phyloP scores from a whole-genome alignment of 2,797 vertebrate species.

The Melanotaenia nigrans region DNA sequence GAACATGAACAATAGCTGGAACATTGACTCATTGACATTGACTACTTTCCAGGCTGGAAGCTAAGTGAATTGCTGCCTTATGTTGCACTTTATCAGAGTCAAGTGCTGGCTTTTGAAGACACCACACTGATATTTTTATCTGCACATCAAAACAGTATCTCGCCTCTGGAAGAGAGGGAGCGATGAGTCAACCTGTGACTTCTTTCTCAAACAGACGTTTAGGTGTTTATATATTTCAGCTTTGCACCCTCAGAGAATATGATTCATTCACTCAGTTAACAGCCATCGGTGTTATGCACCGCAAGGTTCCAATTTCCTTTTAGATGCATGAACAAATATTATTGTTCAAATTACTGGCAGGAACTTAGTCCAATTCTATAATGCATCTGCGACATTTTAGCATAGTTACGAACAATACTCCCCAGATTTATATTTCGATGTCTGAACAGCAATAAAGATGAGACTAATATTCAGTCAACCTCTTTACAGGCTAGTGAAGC shows the following conservation, averaged over 20 bases:
- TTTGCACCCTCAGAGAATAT: conserved; percentile 37
- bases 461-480: no score
- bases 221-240: conserved; percentile 29
- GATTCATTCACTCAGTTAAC: conserved; percentile 52
- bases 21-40: conserved; percentile 45
- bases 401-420: background rate
- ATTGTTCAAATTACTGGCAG: conserved; percentile 11
- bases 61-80: conserved; percentile 51
- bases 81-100: conserved; percentile 48
- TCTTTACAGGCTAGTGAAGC: background rate
- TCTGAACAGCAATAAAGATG: no score
- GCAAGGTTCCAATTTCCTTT: conserved; percentile 31
- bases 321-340: conserved; percentile 19
- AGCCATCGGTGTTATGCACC: conserved; percentile 6
- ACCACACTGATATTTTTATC: conserved; percentile 54
- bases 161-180: conserved; percentile 44
- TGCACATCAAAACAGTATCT: conserved; percentile 54
- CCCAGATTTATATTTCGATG: background rate
- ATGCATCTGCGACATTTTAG: background rate
- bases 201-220: conserved; percentile 34
- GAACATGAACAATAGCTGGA: conserved; percentile 18
- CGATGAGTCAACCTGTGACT: conserved; percentile 57
- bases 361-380: background rate
- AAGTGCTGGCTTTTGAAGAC: conserved; percentile 40
- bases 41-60: conserved; percentile 41